Evolutionary conservation across 2,113 vertebrate species (phyloP).

Genomic region (Podarcis cretensis): DNA sequence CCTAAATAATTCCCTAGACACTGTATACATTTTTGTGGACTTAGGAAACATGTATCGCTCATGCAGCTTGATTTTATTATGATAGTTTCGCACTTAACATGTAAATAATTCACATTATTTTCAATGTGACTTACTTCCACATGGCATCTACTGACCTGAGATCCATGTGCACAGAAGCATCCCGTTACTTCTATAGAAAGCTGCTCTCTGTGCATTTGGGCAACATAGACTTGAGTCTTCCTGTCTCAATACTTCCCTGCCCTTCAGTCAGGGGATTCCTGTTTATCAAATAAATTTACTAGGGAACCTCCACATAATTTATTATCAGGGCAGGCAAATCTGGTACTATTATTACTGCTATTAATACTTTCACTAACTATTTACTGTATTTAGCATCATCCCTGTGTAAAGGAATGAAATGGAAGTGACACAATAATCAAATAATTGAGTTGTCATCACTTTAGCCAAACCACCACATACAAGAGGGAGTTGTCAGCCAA

Average conservation of each 20-base stretch:
- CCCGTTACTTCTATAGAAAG: neutral
- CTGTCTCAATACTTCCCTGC: neutral
- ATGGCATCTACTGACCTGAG: neutral
- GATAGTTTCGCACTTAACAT: constrained; percentile 56
- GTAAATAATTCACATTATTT: neutral
- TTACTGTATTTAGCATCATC: neutral
- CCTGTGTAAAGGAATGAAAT: neutral
- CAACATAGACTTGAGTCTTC: neutral
- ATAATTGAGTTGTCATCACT: no score
- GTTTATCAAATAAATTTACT: neutral
- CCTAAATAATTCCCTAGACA: constrained; percentile 78
- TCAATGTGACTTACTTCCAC: neutral
- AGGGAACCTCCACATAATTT: neutral
- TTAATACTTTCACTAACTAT: neutral
- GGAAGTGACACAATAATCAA: neutral
- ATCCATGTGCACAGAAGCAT: neutral
- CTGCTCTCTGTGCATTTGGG: neutral
- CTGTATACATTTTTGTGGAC: constrained; percentile 74
- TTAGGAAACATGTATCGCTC: constrained; percentile 72
- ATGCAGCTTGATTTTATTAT: constrained; percentile 75
- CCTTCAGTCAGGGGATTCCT: neutral
- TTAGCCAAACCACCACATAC: no score
- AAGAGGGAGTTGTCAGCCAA: no score
- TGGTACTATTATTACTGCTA: neutral
- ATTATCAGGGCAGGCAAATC: neutral